Evolutionary conservation across 1,140 invertebrate genomes (phyloP).

Genomic region (Scaptodrosophila lebanonensis): DNA sequence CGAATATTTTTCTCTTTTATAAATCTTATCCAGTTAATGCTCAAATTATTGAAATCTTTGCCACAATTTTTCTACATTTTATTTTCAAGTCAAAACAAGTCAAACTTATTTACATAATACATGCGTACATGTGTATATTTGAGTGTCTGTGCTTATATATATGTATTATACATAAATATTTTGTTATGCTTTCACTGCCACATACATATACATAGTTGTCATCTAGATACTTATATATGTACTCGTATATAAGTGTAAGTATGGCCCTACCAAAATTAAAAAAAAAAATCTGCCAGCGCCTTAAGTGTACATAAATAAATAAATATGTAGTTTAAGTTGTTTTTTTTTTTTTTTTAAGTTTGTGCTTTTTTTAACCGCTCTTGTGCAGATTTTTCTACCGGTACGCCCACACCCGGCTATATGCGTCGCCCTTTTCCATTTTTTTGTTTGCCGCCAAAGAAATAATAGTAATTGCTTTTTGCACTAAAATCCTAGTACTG

Average conservation of each 20-base stretch:
- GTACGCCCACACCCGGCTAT: no score
- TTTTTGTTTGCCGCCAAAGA: slow-evolving; percentile 8
- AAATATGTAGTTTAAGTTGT: no score
- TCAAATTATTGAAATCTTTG: slow-evolving; percentile 26
- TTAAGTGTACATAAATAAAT: no score
- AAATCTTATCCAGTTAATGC: no score
- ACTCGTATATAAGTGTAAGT: no score
- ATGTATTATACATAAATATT: slow-evolving; percentile 11
- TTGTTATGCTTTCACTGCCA: not conserved
- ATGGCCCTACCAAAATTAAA: no score
- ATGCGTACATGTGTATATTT: slow-evolving; percentile 32
- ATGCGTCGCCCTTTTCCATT: no score
- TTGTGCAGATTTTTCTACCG: not conserved
- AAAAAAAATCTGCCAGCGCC: no score
- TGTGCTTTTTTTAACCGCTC: slow-evolving; percentile 13
- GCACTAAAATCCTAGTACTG: slow-evolving; percentile 1
- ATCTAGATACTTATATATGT: no score
- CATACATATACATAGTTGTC: no score
- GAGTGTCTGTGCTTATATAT: slow-evolving; percentile 28
- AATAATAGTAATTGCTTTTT: slow-evolving; percentile 3
- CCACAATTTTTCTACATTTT: slow-evolving; percentile 56
- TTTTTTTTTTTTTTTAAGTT: not conserved
- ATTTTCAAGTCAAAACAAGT: slow-evolving; percentile 57
- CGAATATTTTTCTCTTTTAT: no score
- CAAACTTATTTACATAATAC: slow-evolving; percentile 67